phyloP scores from a whole-genome alignment of 2,888 invertebrate genomes.

The Pecten maximus region DNA sequence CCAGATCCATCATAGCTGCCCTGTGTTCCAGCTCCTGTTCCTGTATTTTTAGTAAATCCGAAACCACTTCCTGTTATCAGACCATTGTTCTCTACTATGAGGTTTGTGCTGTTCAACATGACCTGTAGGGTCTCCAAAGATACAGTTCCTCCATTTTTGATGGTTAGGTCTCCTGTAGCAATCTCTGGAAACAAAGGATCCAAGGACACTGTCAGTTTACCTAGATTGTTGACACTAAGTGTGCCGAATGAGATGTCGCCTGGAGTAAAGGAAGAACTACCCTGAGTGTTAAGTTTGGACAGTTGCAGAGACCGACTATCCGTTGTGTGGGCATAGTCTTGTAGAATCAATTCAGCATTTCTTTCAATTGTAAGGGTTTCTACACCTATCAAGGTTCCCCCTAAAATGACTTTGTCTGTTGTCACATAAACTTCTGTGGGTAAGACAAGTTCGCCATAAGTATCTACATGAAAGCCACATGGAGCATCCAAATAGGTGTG shows the following conservation, averaged over 20 bases:
- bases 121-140: constrained; percentile 50
- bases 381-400: constrained; percentile 69
- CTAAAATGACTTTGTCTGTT: constrained; percentile 66
- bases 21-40: constrained; percentile 62
- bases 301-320: constrained; percentile 39
- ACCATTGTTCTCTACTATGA: constrained; percentile 65
- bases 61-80: constrained; percentile 62
- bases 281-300: constrained; percentile 54
- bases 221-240: constrained; percentile 66
- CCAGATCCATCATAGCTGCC: constrained; percentile 60
- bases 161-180: constrained; percentile 53
- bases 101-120: constrained; percentile 52
- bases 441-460: constrained; percentile 69
- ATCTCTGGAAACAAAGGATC: constrained; percentile 58
- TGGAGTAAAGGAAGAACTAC: constrained; percentile 48
- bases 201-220: constrained; percentile 61
- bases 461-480: constrained; percentile 73
- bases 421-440: constrained; percentile 67
- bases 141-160: constrained; percentile 67
- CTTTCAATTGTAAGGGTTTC: constrained; percentile 68
- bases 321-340: constrained; percentile 62
- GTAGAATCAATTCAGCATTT: constrained; percentile 64
- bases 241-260: constrained; percentile 59
- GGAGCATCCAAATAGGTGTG: constrained; percentile 74
- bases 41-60: constrained; percentile 60